Percentiles rank a stretch among this genome's conserved stretches.
These are phyloP conservation scores for Tupaia chinensis DNA, from an alignment of 2,113 vertebrate genomes.

Conservation along the genomic window DNA sequence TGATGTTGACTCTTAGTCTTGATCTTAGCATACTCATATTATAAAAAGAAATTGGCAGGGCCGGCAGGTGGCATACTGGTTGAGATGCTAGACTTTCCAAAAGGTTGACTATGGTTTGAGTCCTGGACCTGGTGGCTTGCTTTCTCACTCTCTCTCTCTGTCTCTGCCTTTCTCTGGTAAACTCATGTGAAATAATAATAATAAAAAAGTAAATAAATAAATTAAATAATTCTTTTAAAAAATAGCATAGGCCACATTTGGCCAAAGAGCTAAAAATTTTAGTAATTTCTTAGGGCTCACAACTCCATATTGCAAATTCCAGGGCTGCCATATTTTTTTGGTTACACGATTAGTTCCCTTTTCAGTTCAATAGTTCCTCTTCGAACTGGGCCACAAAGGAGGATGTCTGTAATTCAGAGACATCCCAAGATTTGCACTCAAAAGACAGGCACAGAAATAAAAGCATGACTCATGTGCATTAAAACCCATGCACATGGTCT, in stretches of 20 bases:
- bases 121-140: no score
- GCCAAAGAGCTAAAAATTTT: conserved; percentile 36
- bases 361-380: conserved; percentile 58
- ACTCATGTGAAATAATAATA: no score
- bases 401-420: conserved; percentile 53
- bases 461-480: conserved; percentile 42
- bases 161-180: no score
- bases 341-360: conserved; percentile 10
- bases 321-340: not conserved
- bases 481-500: conserved; percentile 37
- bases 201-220: no score
- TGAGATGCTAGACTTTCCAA: no score
- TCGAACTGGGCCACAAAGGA: conserved; percentile 33
- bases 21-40: not conserved
- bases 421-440: conserved; percentile 5
- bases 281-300: conserved; percentile 26
- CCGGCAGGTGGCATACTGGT: no score
- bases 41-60: conserved; percentile 32
- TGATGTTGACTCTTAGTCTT: conserved; percentile 45
- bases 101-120: no score
- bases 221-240: not conserved
- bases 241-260: conserved; percentile 24
- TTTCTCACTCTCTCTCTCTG: no score
- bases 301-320: conserved; percentile 30
- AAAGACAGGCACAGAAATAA: conserved; percentile 62